A percentile compares a stretch with the other conserved stretches of the same genome.
phyloP scores from a whole-genome alignment of 2,888 invertebrate genomes.

The Conistra vaccinii region DNA sequence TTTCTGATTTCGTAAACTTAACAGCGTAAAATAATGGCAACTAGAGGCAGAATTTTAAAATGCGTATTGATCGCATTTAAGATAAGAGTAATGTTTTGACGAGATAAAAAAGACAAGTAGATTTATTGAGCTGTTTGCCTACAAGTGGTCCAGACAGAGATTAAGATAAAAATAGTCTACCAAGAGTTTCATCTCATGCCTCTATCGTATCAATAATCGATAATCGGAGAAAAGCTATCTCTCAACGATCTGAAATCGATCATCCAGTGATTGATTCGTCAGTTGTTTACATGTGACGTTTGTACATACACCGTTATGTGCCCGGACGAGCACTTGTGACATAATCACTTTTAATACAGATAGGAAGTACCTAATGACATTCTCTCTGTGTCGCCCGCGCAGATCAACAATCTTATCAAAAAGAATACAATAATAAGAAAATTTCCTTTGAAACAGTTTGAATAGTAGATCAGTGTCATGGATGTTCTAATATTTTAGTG shows the following conservation, averaged over 20 bases:
- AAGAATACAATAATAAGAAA: constrained; percentile 49
- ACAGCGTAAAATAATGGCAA: neutral
- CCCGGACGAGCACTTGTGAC: constrained; percentile 41
- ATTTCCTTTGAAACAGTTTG: constrained; percentile 44
- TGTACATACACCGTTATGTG: constrained; percentile 15
- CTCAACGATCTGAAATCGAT: constrained; percentile 25
- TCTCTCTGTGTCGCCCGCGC: constrained; percentile 37
- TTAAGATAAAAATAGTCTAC: neutral
- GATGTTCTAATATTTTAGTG: constrained; percentile 11
- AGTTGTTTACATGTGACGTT: constrained; percentile 37
- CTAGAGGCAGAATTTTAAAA: neutral
- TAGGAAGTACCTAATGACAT: constrained; percentile 49
- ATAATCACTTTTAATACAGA: constrained; percentile 50
- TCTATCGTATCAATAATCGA: constrained; percentile 3
- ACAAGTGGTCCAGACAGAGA: neutral
- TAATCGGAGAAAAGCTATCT: constrained; percentile 4
- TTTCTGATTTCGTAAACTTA: neutral
- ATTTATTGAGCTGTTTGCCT: neutral
- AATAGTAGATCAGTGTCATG: constrained; percentile 13
- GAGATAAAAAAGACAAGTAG: constrained; percentile 15
- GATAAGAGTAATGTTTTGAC: constrained; percentile 9
- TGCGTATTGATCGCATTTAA: neutral
- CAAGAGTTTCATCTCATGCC: neutral
- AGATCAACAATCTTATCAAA: constrained; percentile 63
- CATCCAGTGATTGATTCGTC: constrained; percentile 32